Conservation (phyloP, 1,140 invertebrate species). For the Diabrotica undecimpunctata region DNA sequence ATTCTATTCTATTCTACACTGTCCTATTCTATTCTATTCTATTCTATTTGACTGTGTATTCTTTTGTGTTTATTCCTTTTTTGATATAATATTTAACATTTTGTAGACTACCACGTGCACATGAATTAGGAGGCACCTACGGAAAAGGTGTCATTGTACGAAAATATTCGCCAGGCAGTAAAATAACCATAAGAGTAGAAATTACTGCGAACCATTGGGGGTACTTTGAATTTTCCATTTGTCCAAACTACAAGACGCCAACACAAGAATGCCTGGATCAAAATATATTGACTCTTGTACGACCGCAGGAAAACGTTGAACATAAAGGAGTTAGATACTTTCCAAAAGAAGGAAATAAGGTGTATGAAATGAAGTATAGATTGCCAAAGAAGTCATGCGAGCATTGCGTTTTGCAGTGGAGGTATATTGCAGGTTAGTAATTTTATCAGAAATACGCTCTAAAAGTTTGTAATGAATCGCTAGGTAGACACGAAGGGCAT, state of each 20-base stretch:
- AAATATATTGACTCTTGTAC: constrained; percentile 58
- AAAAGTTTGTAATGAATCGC: too few relatives aligned
- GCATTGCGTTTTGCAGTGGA: constrained; percentile 80
- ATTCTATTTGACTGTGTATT: too few relatives aligned
- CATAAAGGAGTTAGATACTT: constrained; percentile 58
- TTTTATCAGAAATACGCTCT: too few relatives aligned
- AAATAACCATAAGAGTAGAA: constrained; percentile 70
- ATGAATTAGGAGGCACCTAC: constrained; percentile 82
- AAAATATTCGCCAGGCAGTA: constrained; percentile 63
- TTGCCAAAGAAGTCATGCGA: constrained; percentile 60
- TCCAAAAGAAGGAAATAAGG: constrained; percentile 70
- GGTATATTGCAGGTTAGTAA: constrained; percentile 64
- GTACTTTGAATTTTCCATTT: constrained; percentile 84
- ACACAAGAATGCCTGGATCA: constrained; percentile 75
- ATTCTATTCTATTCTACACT: too few relatives aligned
- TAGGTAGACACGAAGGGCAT: too few relatives aligned
- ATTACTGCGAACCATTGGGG: constrained; percentile 78
- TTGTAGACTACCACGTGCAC: constrained; percentile 61
- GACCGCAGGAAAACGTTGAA: constrained; percentile 45
- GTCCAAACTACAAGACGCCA: constrained; percentile 59
- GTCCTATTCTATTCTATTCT: too few relatives aligned
- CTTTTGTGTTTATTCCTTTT: too few relatives aligned
- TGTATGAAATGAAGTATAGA: constrained; percentile 64
- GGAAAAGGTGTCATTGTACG: constrained; percentile 76
- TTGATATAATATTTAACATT: too few relatives aligned